These are phyloP conservation scores for Cancer borealis DNA, from an alignment of 2,888 invertebrate species.

Conservation along the genomic window DNA sequence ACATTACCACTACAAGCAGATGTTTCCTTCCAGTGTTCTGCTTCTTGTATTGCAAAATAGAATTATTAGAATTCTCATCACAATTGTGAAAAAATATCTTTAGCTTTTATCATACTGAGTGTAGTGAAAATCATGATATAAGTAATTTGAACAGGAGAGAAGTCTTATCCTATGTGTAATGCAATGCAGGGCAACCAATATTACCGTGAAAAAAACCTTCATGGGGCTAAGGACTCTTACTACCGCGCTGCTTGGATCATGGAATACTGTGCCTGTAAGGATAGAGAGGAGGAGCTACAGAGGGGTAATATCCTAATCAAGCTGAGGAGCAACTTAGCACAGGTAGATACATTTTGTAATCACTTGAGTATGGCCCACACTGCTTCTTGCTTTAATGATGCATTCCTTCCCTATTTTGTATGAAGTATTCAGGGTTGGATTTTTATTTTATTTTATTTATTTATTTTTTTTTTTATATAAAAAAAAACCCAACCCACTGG, in stretches of 20 bases:
- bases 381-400: neutral
- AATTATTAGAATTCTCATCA: too few relatives aligned
- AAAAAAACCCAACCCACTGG: too few relatives aligned
- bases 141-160: neutral
- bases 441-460: too few relatives aligned
- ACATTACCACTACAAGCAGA: too few relatives aligned
- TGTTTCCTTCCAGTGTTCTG: too few relatives aligned
- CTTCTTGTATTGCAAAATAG: too few relatives aligned
- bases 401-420: neutral
- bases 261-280: constrained; percentile 60
- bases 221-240: constrained; percentile 64
- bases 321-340: constrained; percentile 71
- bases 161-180: constrained; percentile 11
- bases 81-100: too few relatives aligned
- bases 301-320: constrained; percentile 59
- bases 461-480: too few relatives aligned
- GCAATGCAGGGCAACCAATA: constrained; percentile 69
- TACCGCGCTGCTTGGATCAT: constrained; percentile 68
- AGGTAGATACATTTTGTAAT: constrained; percentile 54
- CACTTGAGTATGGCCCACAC: neutral
- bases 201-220: constrained; percentile 50
- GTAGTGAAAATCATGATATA: neutral
- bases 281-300: constrained; percentile 66
- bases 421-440: neutral
- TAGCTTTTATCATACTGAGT: too few relatives aligned